A percentile compares a stretch with the other conserved stretches of the same genome.
Conservation (phyloP, 2,888 invertebrate genomes). For the Girardia tigrina region DNA sequence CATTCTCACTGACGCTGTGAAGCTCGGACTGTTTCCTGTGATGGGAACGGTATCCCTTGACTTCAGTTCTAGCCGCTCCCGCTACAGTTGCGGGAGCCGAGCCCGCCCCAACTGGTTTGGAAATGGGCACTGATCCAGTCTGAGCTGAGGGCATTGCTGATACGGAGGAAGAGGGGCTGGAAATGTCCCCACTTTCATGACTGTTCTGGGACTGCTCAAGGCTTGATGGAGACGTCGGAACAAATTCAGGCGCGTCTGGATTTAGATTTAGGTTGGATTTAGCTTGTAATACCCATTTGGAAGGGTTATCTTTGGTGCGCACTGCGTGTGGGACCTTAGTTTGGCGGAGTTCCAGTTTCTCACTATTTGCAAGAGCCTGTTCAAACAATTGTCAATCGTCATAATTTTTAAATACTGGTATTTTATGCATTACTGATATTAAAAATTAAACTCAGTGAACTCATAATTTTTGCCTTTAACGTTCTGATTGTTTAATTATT, state of each 20-base stretch:
- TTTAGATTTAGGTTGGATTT: constrained; percentile 30
- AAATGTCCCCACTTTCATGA: too few relatives aligned
- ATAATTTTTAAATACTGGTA: too few relatives aligned
- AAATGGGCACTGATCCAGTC: neutral
- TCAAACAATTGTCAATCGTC: too few relatives aligned
- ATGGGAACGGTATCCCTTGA: neutral
- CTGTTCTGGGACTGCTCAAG: neutral
- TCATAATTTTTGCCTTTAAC: too few relatives aligned
- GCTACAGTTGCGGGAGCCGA: neutral
- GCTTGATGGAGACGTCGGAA: neutral
- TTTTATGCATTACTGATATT: too few relatives aligned
- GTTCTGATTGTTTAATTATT: too few relatives aligned
- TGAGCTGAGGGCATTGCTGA: neutral
- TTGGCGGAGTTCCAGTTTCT: neutral
- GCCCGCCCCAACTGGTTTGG: neutral
- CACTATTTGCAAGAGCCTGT: constrained; percentile 27
- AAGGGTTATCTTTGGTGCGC: neutral
- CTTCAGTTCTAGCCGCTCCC: neutral
- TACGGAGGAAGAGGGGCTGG: too few relatives aligned
- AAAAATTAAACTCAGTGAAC: too few relatives aligned
- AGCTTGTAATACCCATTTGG: constrained; percentile 21
- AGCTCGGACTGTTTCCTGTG: neutral
- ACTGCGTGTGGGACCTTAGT: neutral
- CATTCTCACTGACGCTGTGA: constrained; percentile 12
- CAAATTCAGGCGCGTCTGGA: constrained; percentile 32